These are phyloP conservation scores for Semotilus atromaculatus DNA, from an alignment of 2,797 vertebrate species.

Conservation along the genomic window DNA sequence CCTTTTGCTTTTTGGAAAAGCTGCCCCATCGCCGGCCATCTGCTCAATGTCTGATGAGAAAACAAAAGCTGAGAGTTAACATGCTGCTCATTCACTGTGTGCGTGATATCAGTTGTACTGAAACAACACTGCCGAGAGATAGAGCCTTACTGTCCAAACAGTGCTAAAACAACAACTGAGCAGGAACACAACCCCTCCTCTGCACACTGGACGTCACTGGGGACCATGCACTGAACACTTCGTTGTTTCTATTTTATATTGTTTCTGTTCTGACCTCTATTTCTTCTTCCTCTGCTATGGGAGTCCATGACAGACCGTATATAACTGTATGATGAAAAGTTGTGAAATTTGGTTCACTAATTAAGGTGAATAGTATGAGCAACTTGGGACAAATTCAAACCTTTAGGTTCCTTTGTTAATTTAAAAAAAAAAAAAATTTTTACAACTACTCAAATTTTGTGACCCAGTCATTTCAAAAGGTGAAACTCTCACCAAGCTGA, in stretches of 20 bases:
- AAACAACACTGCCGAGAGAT: constrained; percentile 48
- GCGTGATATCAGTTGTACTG: constrained; percentile 46
- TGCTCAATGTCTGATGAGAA: constrained; percentile 58
- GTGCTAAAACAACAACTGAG: constrained; percentile 19
- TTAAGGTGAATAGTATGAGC: not conserved
- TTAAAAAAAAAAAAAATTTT: too few relatives aligned
- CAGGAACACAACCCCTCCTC: constrained; percentile 19
- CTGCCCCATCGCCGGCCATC: constrained; percentile 47
- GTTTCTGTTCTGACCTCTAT: not conserved
- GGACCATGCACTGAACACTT: not conserved
- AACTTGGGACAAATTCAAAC: not conserved
- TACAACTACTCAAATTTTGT: not conserved
- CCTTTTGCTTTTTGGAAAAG: constrained; percentile 50
- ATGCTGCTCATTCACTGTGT: constrained; percentile 33
- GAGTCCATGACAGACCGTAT: not conserved
- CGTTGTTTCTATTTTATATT: constrained; percentile 5
- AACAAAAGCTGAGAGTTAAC: constrained; percentile 53
- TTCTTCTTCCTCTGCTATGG: not conserved
- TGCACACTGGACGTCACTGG: not conserved
- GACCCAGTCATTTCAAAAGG: not conserved
- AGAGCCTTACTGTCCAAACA: constrained; percentile 30
- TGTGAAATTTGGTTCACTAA: not conserved
- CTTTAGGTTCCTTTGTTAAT: not conserved
- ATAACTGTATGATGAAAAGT: not conserved
- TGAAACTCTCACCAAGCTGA: not conserved